Percentiles rank a stretch among this genome's conserved stretches.
Conservation (phyloP, 2,797 vertebrate genomes). For the Phrynocephalus vlangalii region DNA sequence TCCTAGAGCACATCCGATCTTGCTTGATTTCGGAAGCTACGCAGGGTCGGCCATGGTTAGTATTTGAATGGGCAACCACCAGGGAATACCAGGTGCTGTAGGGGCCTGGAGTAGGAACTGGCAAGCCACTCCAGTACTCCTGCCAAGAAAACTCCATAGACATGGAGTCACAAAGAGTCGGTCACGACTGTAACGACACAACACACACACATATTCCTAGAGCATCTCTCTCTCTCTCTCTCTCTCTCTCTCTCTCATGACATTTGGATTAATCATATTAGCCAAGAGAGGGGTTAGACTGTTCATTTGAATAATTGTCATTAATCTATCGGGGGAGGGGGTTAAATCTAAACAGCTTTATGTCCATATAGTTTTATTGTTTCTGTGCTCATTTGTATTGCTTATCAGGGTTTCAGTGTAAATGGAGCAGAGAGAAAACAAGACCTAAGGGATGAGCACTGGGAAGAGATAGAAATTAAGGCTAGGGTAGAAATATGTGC, state of each 20-base stretch:
- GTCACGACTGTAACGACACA: no score
- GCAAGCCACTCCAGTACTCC: no score
- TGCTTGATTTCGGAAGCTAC: no score
- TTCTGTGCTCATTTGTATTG: constrained; percentile 37
- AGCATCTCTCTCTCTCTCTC: neutral
- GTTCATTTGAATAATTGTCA: constrained; percentile 43
- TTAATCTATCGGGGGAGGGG: constrained; percentile 42
- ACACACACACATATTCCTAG: neutral
- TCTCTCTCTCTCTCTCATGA: neutral
- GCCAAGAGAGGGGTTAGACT: constrained; percentile 39
- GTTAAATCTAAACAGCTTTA: constrained; percentile 51
- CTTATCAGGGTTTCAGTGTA: constrained; percentile 15
- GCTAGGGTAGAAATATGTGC: constrained; percentile 33
- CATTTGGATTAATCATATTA: constrained; percentile 43
- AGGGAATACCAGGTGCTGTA: no score
- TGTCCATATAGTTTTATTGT: constrained; percentile 45
- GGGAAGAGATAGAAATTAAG: constrained; percentile 28
- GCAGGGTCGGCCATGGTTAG: no score
- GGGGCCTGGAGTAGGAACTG: no score
- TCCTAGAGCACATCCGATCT: no score
- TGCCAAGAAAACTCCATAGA: no score
- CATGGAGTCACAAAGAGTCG: no score
- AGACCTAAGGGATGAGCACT: constrained; percentile 21
- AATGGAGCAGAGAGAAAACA: constrained; percentile 31
- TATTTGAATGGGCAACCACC: no score